Conservation (phyloP, 2,113 vertebrate genomes). For the Callipepla californica region DNA sequence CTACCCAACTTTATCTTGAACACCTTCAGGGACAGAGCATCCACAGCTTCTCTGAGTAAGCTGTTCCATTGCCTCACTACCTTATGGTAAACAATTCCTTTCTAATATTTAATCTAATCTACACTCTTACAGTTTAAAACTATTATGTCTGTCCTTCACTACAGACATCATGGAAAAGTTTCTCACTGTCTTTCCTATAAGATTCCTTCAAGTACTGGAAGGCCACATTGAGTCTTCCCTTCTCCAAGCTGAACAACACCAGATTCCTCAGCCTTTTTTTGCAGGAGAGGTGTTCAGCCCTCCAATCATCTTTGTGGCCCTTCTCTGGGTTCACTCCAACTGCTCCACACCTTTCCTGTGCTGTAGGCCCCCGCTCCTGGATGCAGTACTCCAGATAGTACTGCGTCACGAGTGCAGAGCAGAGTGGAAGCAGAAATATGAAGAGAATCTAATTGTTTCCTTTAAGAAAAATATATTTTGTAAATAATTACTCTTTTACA, state of each 20-base stretch:
- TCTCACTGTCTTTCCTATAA: not conserved
- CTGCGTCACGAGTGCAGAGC: not conserved
- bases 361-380: not conserved
- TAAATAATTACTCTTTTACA: not conserved
- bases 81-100: not conserved
- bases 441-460: not conserved
- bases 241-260: not conserved
- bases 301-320: not conserved
- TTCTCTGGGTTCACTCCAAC: not conserved
- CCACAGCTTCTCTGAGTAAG: not conserved
- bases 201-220: not conserved
- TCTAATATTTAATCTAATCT: not conserved
- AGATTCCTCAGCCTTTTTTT: not conserved
- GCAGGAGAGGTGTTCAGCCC: not conserved
- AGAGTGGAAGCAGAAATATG: not conserved
- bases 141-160: not conserved
- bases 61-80: not conserved
- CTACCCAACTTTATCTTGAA: not conserved
- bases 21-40: not conserved
- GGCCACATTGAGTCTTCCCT: not conserved
- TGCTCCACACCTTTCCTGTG: not conserved
- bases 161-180: not conserved
- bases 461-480: not conserved
- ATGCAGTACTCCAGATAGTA: not conserved
- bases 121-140: not conserved